Evolutionary conservation across 2,888 invertebrate genomes (phyloP).

Genomic region (Acanthosepion pharaonis): DNA sequence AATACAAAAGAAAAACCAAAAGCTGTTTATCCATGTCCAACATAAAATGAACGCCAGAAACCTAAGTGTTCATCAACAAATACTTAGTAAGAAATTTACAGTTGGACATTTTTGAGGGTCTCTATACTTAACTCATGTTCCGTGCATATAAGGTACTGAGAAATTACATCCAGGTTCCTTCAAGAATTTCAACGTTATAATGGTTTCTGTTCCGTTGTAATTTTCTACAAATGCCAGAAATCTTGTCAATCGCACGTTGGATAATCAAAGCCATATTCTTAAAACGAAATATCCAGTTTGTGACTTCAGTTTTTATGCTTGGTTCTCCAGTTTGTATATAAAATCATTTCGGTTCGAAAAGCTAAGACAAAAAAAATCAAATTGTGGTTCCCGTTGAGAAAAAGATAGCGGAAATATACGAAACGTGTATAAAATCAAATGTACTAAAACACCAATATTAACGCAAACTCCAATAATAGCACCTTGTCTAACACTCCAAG

Average conservation of each 20-base stretch:
- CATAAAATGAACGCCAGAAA: background rate
- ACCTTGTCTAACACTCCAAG: slow-evolving; percentile 20
- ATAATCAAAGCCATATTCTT: background rate
- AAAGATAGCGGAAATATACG: background rate
- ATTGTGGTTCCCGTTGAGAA: slow-evolving; percentile 22
- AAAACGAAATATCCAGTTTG: background rate
- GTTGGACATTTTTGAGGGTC: background rate
- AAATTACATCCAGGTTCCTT: background rate
- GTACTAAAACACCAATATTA: slow-evolving; percentile 4
- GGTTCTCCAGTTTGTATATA: background rate
- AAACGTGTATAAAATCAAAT: background rate
- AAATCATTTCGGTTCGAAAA: background rate
- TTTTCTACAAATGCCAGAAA: background rate
- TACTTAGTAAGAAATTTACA: background rate
- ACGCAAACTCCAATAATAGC: background rate
- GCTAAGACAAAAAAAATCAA: background rate
- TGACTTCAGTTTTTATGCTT: background rate
- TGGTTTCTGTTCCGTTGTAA: background rate
- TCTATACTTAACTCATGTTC: background rate
- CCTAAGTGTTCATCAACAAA: background rate
- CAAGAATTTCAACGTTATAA: background rate
- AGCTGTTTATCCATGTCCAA: too few relatives aligned
- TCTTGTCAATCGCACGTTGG: background rate
- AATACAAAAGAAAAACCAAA: too few relatives aligned
- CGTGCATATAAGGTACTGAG: background rate